A percentile compares a stretch with the other conserved stretches of the same genome.
phyloP scores from a whole-genome alignment of 2,888 invertebrate species.

The Caenorhabditis parvicauda region DNA sequence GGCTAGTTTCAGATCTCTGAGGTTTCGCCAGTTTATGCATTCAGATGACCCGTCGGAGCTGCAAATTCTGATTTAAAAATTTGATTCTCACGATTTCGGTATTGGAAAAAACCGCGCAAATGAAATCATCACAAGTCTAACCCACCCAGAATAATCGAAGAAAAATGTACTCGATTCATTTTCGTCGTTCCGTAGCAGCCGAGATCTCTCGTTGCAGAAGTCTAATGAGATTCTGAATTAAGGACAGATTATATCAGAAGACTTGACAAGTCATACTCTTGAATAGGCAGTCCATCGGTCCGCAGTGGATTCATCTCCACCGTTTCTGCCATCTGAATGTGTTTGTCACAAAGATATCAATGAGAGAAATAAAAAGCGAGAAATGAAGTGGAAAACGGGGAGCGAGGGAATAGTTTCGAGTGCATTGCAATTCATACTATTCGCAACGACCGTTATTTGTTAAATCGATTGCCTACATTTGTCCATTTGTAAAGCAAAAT shows the following conservation, averaged over 20 bases:
- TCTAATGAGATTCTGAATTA: slow-evolving; percentile 16
- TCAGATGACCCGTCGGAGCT: not conserved
- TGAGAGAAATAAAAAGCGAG: no score
- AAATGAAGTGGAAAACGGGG: no score
- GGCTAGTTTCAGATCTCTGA: slow-evolving; percentile 14
- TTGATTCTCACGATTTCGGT: not conserved
- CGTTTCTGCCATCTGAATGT: no score
- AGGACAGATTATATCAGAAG: not conserved
- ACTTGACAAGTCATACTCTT: no score
- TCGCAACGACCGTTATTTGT: no score
- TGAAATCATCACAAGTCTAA: not conserved
- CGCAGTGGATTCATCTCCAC: no score
- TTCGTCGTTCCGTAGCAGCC: slow-evolving; percentile 14
- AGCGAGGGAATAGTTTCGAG: no score
- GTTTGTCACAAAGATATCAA: no score
- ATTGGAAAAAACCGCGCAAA: not conserved
- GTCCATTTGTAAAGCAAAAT: no score
- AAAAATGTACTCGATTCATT: slow-evolving; percentile 21
- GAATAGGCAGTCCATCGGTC: no score
- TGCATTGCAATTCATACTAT: no score
- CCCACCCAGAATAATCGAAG: slow-evolving; percentile 19
- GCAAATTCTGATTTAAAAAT: not conserved
- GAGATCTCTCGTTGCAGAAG: slow-evolving; percentile 18
- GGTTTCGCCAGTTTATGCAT: slow-evolving; percentile 24
- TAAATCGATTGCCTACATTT: no score